phyloP scores from a whole-genome alignment of 2,113 vertebrate genomes.

The Nycticryphes semicollaris region DNA sequence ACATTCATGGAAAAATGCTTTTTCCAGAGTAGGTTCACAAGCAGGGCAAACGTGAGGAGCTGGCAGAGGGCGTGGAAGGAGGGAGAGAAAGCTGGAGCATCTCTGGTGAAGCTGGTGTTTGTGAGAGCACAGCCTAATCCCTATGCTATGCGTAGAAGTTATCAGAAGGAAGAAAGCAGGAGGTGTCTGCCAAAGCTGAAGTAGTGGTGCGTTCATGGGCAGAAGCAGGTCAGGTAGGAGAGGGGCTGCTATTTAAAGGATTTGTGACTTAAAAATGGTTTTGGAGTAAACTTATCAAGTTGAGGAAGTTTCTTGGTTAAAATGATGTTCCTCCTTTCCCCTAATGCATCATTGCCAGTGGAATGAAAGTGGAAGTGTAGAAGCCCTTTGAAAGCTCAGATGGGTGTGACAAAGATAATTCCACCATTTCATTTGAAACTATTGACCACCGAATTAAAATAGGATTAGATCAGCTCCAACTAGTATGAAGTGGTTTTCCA shows the following conservation, averaged over 20 bases:
- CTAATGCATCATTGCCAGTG: neutral
- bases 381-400: neutral
- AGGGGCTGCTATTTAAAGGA: neutral
- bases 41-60: neutral
- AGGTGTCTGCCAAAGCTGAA: neutral
- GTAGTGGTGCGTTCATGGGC: neutral
- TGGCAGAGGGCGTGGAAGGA: neutral
- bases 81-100: neutral
- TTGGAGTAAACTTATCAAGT: neutral
- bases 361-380: neutral
- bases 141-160: neutral
- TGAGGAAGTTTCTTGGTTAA: neutral
- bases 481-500: neutral
- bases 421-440: neutral
- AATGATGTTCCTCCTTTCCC: neutral
- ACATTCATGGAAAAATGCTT: neutral
- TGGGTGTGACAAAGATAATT: neutral
- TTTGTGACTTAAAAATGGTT: neutral
- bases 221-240: neutral
- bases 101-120: neutral
- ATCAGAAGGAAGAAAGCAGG: neutral
- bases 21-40: neutral
- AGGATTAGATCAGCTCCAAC: neutral
- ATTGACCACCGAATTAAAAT: neutral
- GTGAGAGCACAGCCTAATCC: neutral